A percentile compares a stretch with the other conserved stretches of the same genome.
Evolutionary conservation across 2,113 vertebrate species (phyloP).

Genomic region (Cairina moschata): DNA sequence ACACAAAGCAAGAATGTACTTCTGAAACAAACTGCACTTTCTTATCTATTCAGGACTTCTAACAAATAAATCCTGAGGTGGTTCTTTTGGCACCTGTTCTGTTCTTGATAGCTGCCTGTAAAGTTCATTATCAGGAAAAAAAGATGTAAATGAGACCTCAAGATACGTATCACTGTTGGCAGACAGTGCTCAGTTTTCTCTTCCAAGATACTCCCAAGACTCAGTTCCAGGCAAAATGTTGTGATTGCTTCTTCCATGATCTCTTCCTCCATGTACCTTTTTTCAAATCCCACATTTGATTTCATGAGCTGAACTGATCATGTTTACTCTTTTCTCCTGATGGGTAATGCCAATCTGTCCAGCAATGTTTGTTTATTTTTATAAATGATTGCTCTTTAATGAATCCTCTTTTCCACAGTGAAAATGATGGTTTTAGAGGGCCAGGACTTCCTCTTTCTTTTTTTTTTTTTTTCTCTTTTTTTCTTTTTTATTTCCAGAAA

Average conservation of each 20-base stretch:
- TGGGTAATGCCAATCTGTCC: neutral
- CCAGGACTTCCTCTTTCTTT: neutral
- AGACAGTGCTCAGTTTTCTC: neutral
- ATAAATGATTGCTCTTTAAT: neutral
- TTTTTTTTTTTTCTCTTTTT: neutral
- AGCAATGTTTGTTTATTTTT: neutral
- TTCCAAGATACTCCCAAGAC: neutral
- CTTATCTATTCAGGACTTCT: neutral
- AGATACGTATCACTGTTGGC: neutral
- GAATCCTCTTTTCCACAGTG: neutral
- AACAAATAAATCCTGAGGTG: neutral
- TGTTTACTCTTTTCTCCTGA: neutral
- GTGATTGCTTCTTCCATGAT: neutral
- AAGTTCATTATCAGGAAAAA: neutral
- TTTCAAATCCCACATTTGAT: neutral
- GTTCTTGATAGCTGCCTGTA: neutral
- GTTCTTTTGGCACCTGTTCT: neutral
- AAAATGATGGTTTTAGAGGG: neutral
- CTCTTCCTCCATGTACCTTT: neutral
- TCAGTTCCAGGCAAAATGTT: neutral
- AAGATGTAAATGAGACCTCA: neutral
- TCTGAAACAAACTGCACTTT: neutral
- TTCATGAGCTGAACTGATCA: neutral
- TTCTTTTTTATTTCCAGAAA: neutral
- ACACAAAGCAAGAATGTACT: neutral